Evolutionary conservation across 2,888 invertebrate species (phyloP).

Genomic region (Eilema depressum): DNA sequence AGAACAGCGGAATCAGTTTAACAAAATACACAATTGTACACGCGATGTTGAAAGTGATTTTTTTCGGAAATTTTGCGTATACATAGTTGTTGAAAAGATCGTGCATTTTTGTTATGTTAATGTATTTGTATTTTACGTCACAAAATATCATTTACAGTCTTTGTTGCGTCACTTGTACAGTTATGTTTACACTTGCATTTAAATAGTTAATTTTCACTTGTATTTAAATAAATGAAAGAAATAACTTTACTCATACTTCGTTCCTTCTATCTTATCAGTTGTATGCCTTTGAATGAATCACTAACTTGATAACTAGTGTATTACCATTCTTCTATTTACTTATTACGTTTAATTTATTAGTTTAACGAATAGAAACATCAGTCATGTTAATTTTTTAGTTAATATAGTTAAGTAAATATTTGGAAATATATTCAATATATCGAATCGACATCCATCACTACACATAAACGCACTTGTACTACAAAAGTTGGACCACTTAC

Average conservation of each 20-base stretch:
- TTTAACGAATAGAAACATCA: neutral
- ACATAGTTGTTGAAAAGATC: slow-evolving; percentile 30
- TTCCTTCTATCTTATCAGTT: too few relatives aligned
- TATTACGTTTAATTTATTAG: neutral
- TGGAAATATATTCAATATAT: neutral
- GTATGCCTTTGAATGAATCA: neutral
- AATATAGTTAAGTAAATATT: neutral
- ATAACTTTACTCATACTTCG: neutral
- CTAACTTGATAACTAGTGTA: neutral
- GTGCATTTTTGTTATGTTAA: slow-evolving; percentile 34
- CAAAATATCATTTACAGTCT: neutral
- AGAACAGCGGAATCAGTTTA: slow-evolving; percentile 66
- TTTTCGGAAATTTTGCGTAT: slow-evolving; percentile 40
- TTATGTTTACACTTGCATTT: neutral
- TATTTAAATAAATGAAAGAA: neutral
- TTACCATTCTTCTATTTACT: neutral
- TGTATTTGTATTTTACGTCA: neutral
- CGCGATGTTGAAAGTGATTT: slow-evolving; percentile 64
- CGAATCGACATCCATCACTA: slow-evolving; percentile 12
- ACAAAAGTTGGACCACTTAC: slow-evolving; percentile 34
- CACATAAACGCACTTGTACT: slow-evolving; percentile 10
- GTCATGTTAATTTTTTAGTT: neutral
- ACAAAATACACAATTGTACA: slow-evolving; percentile 76
- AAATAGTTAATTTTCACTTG: neutral
- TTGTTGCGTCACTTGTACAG: neutral